Conservation (phyloP, 2,113 vertebrate genomes). For the Ochotona princeps region DNA sequence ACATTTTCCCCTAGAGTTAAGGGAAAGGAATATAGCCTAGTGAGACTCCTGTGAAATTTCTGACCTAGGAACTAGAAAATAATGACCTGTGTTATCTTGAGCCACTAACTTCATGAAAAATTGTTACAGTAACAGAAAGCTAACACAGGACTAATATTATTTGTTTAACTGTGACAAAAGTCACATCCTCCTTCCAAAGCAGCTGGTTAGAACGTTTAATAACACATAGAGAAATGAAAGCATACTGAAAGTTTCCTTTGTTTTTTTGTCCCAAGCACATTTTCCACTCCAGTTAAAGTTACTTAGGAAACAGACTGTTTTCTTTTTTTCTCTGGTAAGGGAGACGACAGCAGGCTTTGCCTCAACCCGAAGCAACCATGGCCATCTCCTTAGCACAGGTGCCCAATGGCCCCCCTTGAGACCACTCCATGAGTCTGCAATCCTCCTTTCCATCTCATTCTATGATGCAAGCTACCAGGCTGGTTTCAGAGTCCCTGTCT, state of each 20-base stretch:
- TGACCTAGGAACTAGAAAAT: background rate
- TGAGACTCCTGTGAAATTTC: background rate
- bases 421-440: background rate
- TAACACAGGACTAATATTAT: background rate
- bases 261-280: background rate
- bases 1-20: background rate
- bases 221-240: background rate
- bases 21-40: background rate
- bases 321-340: background rate
- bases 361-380: background rate
- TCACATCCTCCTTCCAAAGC: background rate
- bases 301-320: background rate
- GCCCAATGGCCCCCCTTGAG: background rate
- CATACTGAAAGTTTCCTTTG: background rate
- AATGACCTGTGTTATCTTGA: background rate
- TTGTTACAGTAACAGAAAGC: background rate
- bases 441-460: background rate
- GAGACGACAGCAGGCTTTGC: conserved; percentile 2
- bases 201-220: background rate
- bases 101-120: background rate
- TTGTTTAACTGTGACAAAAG: background rate
- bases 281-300: background rate
- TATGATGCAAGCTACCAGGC: background rate
- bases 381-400: background rate
- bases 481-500: background rate